Evolutionary conservation across 1,140 invertebrate genomes (phyloP).

Genomic region (Bemisia tabaci): DNA sequence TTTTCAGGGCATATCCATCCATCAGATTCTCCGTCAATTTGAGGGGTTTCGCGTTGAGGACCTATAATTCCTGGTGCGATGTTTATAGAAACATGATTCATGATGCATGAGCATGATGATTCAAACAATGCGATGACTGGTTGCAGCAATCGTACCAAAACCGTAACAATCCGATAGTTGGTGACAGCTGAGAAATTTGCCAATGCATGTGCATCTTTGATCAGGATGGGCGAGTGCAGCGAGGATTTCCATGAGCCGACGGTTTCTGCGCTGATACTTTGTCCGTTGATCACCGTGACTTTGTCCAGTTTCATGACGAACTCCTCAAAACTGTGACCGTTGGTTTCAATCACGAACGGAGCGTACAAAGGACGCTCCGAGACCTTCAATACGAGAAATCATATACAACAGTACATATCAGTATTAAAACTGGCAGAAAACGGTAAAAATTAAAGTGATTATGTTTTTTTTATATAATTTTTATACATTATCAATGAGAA

Average conservation of each 20-base stretch:
- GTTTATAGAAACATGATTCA: too few relatives aligned
- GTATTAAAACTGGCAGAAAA: too few relatives aligned
- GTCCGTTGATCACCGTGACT: slow-evolving; percentile 34
- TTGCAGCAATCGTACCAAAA: slow-evolving; percentile 37
- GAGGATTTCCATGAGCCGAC: slow-evolving; percentile 55
- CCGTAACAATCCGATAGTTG: slow-evolving; percentile 64
- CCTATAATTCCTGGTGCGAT: too few relatives aligned
- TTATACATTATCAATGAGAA: too few relatives aligned
- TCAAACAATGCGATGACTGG: too few relatives aligned
- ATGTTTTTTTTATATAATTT: too few relatives aligned
- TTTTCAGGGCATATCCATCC: too few relatives aligned
- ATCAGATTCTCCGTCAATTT: too few relatives aligned
- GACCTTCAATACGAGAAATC: slow-evolving; percentile 30
- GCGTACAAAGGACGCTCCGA: slow-evolving; percentile 49
- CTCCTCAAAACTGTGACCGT: slow-evolving; percentile 56
- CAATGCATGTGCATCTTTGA: slow-evolving; percentile 48
- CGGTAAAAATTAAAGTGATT: too few relatives aligned
- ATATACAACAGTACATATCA: background rate
- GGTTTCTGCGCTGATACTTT: slow-evolving; percentile 40
- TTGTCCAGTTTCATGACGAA: slow-evolving; percentile 53
- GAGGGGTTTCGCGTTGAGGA: too few relatives aligned
- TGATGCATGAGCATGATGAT: too few relatives aligned
- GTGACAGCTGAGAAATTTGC: slow-evolving; percentile 61
- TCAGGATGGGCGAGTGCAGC: slow-evolving; percentile 41
- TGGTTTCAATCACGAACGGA: slow-evolving; percentile 41